Conservation (phyloP, 1,140 invertebrate genomes). For the Leptinotarsa defecta region DNA sequence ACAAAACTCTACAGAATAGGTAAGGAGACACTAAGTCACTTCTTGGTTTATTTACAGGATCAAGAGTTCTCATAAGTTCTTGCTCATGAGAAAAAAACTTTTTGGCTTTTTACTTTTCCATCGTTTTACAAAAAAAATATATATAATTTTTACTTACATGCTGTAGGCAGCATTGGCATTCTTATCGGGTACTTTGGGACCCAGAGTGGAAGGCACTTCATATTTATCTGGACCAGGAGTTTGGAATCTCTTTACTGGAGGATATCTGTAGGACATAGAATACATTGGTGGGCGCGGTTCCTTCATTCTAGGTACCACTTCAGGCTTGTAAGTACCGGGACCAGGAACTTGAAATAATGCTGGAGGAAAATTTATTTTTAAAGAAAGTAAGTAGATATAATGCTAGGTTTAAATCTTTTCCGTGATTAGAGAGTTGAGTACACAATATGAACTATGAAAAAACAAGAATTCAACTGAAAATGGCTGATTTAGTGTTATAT, state of each 20-base stretch:
- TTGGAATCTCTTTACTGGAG: constrained; percentile 35
- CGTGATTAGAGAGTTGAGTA: too few species aligned
- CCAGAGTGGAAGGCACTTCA: constrained; percentile 54
- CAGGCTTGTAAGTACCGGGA: constrained; percentile 62
- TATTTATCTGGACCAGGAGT: constrained; percentile 69
- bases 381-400: neutral
- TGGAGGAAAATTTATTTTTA: neutral
- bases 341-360: constrained; percentile 57
- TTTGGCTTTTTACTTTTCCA: too few species aligned
- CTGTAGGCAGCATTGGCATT: constrained; percentile 56
- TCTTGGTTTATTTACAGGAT: too few species aligned
- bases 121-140: too few species aligned
- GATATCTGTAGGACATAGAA: constrained; percentile 60
- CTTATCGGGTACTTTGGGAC: constrained; percentile 54
- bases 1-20: too few species aligned
- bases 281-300: constrained; percentile 60
- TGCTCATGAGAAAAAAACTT: too few species aligned
- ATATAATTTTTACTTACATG: constrained; percentile 53
- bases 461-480: too few species aligned
- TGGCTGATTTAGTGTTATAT: too few species aligned
- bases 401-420: too few species aligned
- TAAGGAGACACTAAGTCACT: too few species aligned
- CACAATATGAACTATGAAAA: too few species aligned
- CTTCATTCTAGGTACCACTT: constrained; percentile 58
- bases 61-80: too few species aligned